A percentile compares a stretch with the other conserved stretches of the same genome.
Evolutionary conservation across 2,797 vertebrate genomes (phyloP).

Genomic region (Manis pentadactyla): DNA sequence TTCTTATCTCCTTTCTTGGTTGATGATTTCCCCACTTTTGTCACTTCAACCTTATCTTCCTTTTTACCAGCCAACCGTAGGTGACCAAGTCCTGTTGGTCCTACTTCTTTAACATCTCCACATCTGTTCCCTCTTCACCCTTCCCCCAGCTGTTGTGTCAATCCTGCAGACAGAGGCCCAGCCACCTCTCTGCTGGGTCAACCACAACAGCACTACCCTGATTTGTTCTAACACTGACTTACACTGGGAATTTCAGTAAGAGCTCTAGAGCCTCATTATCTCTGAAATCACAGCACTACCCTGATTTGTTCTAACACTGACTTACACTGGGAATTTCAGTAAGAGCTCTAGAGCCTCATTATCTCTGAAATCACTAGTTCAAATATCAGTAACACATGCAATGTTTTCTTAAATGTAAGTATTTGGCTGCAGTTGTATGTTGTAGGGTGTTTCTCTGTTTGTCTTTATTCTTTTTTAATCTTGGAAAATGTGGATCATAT

Average conservation of each 20-base stretch:
- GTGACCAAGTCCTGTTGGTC: not conserved
- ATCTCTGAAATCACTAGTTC: not conserved
- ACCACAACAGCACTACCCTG: not conserved
- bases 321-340: not conserved
- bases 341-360: not conserved
- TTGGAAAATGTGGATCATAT: not conserved
- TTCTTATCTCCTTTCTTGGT: not conserved
- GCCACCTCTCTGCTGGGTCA: accelerated
- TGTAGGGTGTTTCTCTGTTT: not conserved
- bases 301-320: not conserved
- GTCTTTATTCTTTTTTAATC: conserved; percentile 30
- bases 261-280: not conserved
- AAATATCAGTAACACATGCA: not conserved
- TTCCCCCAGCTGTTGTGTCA: not conserved
- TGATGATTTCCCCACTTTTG: not conserved
- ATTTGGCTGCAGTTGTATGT: not conserved
- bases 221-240: not conserved
- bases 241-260: not conserved
- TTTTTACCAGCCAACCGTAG: not conserved
- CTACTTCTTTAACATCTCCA: not conserved
- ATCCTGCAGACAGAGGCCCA: not conserved
- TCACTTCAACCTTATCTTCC: not conserved
- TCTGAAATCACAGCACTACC: not conserved
- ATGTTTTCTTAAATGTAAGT: not conserved
- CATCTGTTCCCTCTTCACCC: not conserved